Evolutionary conservation across 2,797 vertebrate genomes (phyloP), one percentile per base, ranked within the genome.

Genomic region (Muscicapa striata): DNA sequence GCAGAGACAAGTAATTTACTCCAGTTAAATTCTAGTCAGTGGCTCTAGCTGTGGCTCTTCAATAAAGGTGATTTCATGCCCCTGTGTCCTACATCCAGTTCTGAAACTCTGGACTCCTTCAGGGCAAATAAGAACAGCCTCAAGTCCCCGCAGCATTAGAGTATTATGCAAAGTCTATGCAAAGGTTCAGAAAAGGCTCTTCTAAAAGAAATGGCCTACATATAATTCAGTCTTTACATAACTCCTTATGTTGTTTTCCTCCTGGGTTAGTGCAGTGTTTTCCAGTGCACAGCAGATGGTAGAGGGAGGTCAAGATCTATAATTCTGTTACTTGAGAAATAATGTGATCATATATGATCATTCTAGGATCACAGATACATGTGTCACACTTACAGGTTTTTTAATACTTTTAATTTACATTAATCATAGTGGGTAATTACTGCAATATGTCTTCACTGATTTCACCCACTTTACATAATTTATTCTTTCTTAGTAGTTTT

Each of bases 251-350:
- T 5, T 79, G 32, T 29, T 91, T 73, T 91, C 20, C 46, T 90
- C 36, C 69, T 76, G 63, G 52, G 38, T 79, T 86, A 88, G 27
- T 6, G 45, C 63, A 77, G 66, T 38, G 66, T 46, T 92, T 59
- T 69, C 40, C 69, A 89, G 82, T 15, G 66, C 43, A 94, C 73
- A 93, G 85, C 89, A 96, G 85, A 93, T 93, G 85, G 92, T 57
- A 93, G 67, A 95, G 81, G 75, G 79, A 85, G 91, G 82, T 85
- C 84, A 95, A 64, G 69, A 70, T 87, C 67, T 84, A 4, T 76
- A 94, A 91, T 84, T 89, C 49, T 61, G 74, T 95, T 94, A 87
- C 38, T 57, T 70, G 32, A 82, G 74, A 93, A 93, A 93, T 79
- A 92, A 94, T 9, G 21, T 34, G 29, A 93, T 84, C 87, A 70